These are phyloP conservation scores for Adrianichthys oophorus DNA, from an alignment of 2,797 vertebrate genomes.

Conservation along the genomic window DNA sequence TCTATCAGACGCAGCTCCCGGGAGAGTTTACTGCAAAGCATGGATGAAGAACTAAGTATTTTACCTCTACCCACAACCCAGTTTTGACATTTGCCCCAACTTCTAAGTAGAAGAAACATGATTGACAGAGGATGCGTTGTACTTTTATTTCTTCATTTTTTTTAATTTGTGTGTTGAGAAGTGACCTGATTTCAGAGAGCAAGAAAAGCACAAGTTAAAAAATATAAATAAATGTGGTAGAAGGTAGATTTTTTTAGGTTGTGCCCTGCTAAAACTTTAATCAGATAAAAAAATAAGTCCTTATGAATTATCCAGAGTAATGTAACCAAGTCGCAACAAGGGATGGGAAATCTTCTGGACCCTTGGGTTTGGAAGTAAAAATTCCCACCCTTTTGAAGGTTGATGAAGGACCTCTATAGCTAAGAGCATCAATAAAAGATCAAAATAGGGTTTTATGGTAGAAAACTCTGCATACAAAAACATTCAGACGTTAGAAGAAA, in stretches of 20 bases:
- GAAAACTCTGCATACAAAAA: neutral
- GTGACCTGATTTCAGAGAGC: neutral
- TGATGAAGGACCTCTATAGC: neutral
- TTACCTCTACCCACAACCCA: neutral
- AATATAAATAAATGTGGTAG: neutral
- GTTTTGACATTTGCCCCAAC: neutral
- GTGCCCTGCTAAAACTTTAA: neutral
- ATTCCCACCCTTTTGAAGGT: neutral
- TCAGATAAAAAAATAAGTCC: neutral
- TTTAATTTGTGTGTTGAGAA: neutral
- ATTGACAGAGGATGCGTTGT: neutral
- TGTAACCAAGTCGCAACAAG: neutral
- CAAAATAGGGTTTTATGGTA: neutral
- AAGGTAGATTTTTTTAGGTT: neutral
- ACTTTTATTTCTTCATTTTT: neutral
- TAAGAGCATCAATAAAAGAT: slow-evolving; percentile 6
- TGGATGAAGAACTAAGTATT: slow-evolving; percentile 14
- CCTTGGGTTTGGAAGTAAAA: neutral
- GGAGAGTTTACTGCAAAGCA: slow-evolving; percentile 11
- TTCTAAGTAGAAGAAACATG: neutral
- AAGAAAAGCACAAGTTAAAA: neutral
- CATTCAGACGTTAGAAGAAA: neutral
- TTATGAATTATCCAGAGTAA: slow-evolving; percentile 1
- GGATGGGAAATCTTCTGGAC: neutral
- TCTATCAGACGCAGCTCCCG: slow-evolving; percentile 3